Evolutionary conservation across 1,140 invertebrate species (phyloP).

Genomic region (Panagrolaimus sp.): DNA sequence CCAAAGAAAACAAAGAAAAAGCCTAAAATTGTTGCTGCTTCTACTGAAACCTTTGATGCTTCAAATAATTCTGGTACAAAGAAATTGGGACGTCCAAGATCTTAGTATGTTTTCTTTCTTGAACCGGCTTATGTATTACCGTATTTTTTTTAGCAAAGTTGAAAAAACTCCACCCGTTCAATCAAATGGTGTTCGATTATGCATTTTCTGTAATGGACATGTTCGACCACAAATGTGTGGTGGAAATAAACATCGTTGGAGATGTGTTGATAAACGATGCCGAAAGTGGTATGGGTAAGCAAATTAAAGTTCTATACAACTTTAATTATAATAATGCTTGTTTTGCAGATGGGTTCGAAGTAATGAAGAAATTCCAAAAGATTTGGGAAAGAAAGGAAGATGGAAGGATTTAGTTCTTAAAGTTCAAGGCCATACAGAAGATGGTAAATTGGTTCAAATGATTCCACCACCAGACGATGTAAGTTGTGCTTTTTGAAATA

Average conservation of each 20-base stretch:
- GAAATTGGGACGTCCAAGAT: neutral
- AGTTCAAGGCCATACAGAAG: slow-evolving; percentile 26
- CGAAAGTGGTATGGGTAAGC: slow-evolving; percentile 34
- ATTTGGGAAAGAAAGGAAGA: slow-evolving; percentile 40
- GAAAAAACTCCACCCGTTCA: slow-evolving; percentile 42
- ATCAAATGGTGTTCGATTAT: slow-evolving; percentile 29
- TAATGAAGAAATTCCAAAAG: slow-evolving; percentile 38
- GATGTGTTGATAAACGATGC: slow-evolving; percentile 42
- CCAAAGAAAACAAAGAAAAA: slow-evolving; percentile 5
- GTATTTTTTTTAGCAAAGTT: slow-evolving; percentile 40
- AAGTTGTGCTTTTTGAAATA: neutral
- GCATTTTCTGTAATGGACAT: slow-evolving; percentile 36
- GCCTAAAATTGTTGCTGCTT: neutral
- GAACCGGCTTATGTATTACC: neutral
- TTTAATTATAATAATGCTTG: neutral
- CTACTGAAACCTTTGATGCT: neutral
- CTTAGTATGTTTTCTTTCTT: slow-evolving; percentile 4
- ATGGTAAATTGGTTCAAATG: slow-evolving; percentile 2
- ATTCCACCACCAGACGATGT: neutral
- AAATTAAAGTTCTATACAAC: neutral
- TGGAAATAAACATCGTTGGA: slow-evolving; percentile 42
- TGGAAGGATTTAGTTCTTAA: slow-evolving; percentile 41
- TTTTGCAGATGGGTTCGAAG: slow-evolving; percentile 37
- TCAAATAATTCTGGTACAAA: neutral
- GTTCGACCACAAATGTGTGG: slow-evolving; percentile 45